phyloP scores from a whole-genome alignment of 1,140 invertebrate genomes.

The Listronotus oregonensis region DNA sequence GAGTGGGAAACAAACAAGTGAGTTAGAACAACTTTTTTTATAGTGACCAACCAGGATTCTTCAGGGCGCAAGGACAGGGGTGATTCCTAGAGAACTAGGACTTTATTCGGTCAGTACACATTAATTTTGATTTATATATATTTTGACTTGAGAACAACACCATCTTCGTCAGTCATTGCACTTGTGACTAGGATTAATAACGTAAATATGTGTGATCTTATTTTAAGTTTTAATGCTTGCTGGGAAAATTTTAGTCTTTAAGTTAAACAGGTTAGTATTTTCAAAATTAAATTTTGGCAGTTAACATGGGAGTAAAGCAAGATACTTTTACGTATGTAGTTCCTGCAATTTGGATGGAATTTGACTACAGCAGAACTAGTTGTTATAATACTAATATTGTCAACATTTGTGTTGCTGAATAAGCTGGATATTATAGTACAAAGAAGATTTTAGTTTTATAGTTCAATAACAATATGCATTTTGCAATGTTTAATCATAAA shows the following conservation, averaged over 20 bases:
- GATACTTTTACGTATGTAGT: background rate
- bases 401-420: background rate
- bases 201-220: constrained; percentile 2
- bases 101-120: background rate
- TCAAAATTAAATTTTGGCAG: constrained; percentile 20
- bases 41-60: background rate
- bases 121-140: background rate
- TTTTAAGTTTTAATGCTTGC: constrained; percentile 9
- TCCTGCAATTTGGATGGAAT: background rate
- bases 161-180: background rate
- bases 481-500: too few relatives aligned
- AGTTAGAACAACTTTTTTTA: background rate
- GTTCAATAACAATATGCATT: too few relatives aligned
- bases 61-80: background rate
- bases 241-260: constrained; percentile 7
- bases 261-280: constrained; percentile 17
- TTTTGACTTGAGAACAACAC: background rate
- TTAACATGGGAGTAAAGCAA: constrained; percentile 14
- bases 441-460: too few relatives aligned
- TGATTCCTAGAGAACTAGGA: background rate
- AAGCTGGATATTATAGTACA: too few relatives aligned
- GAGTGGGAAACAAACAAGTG: too few relatives aligned
- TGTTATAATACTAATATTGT: background rate
- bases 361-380: background rate
- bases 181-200: background rate